Evolutionary conservation across 1,140 invertebrate species (phyloP).

Genomic region (Brachionus paranguensis): DNA sequence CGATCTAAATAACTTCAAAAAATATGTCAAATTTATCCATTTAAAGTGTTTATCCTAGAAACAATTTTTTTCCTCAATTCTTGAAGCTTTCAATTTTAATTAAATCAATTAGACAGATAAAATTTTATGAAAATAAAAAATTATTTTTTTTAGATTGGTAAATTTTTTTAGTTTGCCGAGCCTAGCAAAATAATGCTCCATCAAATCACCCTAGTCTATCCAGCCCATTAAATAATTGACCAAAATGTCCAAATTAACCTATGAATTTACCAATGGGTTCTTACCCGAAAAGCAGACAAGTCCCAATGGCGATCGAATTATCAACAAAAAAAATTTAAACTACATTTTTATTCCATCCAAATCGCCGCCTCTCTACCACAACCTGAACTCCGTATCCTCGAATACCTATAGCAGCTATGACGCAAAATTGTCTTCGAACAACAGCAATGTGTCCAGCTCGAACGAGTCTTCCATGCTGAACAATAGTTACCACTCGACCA

Average conservation of each 20-base stretch:
- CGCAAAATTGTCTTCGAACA: background rate
- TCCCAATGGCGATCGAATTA: background rate
- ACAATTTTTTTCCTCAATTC: background rate
- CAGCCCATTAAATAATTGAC: background rate
- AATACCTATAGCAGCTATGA: conserved; percentile 13
- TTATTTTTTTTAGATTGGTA: background rate
- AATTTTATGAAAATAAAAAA: background rate
- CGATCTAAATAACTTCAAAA: background rate
- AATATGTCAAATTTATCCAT: background rate
- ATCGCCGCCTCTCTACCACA: background rate
- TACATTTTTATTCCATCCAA: background rate
- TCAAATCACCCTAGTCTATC: background rate
- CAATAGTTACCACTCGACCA: background rate
- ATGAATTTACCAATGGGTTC: background rate
- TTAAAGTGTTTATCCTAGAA: background rate
- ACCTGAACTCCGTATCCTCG: conserved; percentile 2
- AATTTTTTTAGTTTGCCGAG: background rate
- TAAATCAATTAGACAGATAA: background rate
- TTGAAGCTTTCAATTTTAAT: background rate
- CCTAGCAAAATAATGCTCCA: background rate
- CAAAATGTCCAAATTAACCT: conserved; percentile 20
- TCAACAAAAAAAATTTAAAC: background rate
- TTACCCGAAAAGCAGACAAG: background rate
- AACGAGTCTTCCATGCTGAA: background rate
- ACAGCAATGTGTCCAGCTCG: conserved; percentile 4